These are phyloP conservation scores for Cyanoliseus patagonus DNA, from an alignment of 2,113 vertebrate species.

Conservation along the genomic window DNA sequence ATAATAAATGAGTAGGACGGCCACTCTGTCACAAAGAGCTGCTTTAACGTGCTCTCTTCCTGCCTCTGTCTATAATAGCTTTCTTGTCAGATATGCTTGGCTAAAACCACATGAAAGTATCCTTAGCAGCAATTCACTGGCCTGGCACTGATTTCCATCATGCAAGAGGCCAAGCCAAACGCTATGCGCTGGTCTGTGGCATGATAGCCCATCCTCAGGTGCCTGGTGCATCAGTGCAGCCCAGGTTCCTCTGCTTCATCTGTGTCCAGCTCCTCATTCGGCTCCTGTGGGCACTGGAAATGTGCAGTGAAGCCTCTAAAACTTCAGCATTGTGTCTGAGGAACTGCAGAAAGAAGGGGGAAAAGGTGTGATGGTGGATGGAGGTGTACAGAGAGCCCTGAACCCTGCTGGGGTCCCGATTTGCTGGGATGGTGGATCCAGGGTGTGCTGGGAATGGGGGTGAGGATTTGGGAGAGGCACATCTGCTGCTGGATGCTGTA, in stretches of 20 bases:
- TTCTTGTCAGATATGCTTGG: neutral
- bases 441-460: neutral
- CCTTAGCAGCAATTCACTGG: neutral
- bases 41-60: neutral
- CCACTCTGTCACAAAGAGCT: neutral
- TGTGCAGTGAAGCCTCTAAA: neutral
- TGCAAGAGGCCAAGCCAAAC: accelerated
- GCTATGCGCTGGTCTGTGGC: neutral
- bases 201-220: accelerated
- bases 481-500: neutral
- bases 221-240: neutral
- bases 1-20: slow-evolving; percentile 4
- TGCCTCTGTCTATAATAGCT: neutral
- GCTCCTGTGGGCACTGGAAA: neutral
- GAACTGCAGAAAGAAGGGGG: accelerated
- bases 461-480: neutral
- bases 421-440: accelerated
- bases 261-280: accelerated
- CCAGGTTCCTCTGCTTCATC: neutral
- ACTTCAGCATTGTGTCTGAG: neutral
- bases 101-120: neutral
- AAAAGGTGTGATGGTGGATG: neutral
- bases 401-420: neutral
- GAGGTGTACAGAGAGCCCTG: neutral
- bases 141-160: neutral